Evolutionary conservation across 2,113 vertebrate species (phyloP).

Genomic region (Acrocephalus arundinaceus): DNA sequence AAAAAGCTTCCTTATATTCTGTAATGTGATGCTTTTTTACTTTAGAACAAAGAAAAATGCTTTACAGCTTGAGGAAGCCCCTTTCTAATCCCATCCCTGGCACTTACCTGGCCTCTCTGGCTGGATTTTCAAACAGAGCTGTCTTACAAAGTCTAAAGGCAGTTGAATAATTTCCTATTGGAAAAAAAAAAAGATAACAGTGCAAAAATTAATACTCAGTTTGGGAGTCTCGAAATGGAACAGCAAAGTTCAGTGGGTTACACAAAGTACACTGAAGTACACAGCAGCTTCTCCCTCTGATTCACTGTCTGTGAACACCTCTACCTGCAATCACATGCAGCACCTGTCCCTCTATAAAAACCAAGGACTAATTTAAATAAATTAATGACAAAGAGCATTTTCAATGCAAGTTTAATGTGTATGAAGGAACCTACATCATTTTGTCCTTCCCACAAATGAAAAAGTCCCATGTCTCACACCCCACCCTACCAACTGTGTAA

Average conservation of each 20-base stretch:
- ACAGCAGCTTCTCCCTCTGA: neutral
- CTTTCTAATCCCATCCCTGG: neutral
- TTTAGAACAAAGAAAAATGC: neutral
- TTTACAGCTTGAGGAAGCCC: neutral
- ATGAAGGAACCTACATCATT: neutral
- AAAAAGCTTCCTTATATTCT: neutral
- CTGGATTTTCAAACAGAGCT: conserved; percentile 92
- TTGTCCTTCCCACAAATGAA: neutral
- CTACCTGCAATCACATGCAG: neutral
- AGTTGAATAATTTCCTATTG: conserved; percentile 92
- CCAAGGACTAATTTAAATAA: neutral
- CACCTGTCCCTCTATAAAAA: neutral
- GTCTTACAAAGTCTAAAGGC: conserved; percentile 92
- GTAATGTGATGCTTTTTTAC: neutral
- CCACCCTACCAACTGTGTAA: neutral
- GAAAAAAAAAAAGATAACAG: neutral
- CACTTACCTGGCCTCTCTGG: conserved; percentile 90
- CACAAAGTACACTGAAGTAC: neutral
- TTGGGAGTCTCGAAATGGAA: neutral
- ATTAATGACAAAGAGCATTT: neutral
- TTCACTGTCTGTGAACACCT: neutral
- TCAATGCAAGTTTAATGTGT: neutral
- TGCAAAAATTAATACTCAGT: neutral
- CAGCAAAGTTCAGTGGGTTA: neutral
- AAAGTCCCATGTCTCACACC: neutral